Base-by-base conservation (phyloP, 2,888 invertebrate species). In the Byasa hedistus region DNA sequence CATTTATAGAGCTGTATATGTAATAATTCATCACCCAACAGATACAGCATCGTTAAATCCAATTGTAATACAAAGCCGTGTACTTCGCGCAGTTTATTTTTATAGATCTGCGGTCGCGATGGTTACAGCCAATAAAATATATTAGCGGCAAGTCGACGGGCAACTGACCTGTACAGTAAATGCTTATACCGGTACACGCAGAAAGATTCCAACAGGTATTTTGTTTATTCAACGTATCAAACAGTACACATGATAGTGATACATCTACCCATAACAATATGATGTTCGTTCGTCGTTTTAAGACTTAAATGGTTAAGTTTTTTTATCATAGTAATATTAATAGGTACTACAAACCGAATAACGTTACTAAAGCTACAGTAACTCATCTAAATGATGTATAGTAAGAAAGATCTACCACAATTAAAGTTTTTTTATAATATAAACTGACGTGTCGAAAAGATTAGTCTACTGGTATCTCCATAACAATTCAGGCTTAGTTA, bases 101-200 rank as follows among this genome's bases (percentile, higher is more conserved):
- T 32, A 55, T 65, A 52, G 36, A 64, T 54, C 23, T 61, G 51
- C 36, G 57, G 19, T 59, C 54, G 64, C 17, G n/a, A 36, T 22
- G 36, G 24, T 54, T 51, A 21, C 15, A 39, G 23, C 21, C 19
- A 64, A 64, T 63, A 57, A 64, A 57, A 64, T 57, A 51, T 51
- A 36, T 58, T 58, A 21, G 23, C 58, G 32, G 39, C 39, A 52
- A 59, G 44, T 27, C 12, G 44, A 57, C 54, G n/a, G 58, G 23
- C 58, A 58, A 22, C 54, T 64, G 58, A 54, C 54, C 58, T 3
- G 8, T 27, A 58, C 64, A 32, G 54, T 64, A 64, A 64, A 64
- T 64, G 59, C 59, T 59, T 58, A 64, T 39, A 52, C 23, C 51
- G 39, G 36, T 64, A 54, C 39, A 0, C 21, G 23, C 15, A 55